Conservation (phyloP, 2,113 vertebrate species). For the Brienomyrus longianalis region DNA sequence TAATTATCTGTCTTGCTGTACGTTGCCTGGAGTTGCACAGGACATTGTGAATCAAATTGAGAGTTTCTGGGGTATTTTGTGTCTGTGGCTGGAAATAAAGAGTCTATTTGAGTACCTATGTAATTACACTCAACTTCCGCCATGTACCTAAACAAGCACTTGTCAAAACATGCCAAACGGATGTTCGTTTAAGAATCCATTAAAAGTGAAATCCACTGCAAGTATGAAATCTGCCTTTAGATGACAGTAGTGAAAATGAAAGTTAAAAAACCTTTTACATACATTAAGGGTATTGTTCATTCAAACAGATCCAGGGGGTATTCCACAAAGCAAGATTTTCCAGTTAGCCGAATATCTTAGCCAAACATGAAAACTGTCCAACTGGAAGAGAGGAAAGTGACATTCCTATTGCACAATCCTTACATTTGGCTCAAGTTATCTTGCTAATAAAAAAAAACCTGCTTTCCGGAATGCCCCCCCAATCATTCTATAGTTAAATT, state of each 20-base stretch:
- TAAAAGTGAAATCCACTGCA: background rate
- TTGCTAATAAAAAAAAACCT: background rate
- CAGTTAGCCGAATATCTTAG: background rate
- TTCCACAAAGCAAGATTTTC: background rate
- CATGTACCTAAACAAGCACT: constrained; percentile 9
- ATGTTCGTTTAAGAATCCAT: background rate
- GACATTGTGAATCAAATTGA: background rate
- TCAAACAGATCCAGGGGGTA: background rate
- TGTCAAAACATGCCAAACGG: constrained; percentile 3
- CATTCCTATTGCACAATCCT: background rate
- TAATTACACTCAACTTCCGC: background rate
- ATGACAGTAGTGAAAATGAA: background rate
- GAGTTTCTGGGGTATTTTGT: background rate
- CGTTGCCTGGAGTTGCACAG: background rate
- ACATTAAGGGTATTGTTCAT: background rate
- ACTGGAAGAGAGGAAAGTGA: background rate
- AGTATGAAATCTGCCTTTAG: background rate
- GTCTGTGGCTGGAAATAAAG: background rate
- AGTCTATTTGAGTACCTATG: background rate
- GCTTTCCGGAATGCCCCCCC: background rate
- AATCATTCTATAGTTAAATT: background rate
- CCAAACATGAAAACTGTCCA: background rate
- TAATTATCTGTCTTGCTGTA: background rate
- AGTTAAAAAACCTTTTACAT: background rate
- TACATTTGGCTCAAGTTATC: background rate